Percentiles rank a stretch among this genome's conserved stretches.
These are phyloP conservation scores for Heterodera schachtii DNA, from an alignment of 1,140 invertebrate genomes.

Conservation along the genomic window DNA sequence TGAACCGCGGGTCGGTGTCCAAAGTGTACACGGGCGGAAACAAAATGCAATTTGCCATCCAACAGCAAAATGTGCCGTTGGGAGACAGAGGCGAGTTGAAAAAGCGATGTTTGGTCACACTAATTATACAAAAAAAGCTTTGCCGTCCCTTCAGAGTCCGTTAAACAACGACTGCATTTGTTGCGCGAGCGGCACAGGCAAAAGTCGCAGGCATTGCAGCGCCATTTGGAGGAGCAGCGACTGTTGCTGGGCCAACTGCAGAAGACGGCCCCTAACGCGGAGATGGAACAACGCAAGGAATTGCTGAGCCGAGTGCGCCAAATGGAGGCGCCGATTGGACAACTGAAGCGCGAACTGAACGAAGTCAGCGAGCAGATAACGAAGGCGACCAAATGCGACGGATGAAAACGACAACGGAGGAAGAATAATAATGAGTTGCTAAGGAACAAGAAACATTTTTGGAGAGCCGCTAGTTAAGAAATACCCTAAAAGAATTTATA, in stretches of 20 bases:
- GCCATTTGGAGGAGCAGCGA: constrained; percentile 7
- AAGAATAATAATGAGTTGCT: no score
- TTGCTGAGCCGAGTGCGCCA: background rate
- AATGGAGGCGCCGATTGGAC: background rate
- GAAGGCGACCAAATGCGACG: background rate
- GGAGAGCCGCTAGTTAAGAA: no score
- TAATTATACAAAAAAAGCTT: no score
- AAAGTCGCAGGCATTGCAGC: background rate
- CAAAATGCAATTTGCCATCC: background rate
- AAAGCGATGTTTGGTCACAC: no score
- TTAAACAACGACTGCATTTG: background rate
- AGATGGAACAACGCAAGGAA: background rate
- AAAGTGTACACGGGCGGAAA: background rate
- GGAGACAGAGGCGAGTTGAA: background rate
- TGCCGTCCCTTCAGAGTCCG: background rate
- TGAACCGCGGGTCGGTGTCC: background rate
- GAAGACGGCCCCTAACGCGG: background rate
- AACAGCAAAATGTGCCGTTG: background rate
- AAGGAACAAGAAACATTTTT: no score
- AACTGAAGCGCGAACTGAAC: background rate
- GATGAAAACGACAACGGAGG: no score
- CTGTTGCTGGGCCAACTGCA: constrained; percentile 10
- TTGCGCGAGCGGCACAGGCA: constrained; percentile 4
- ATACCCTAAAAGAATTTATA: no score
- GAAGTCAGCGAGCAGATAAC: background rate